Conservation (phyloP, 2,888 invertebrate genomes). For the Euzetes globulus region DNA sequence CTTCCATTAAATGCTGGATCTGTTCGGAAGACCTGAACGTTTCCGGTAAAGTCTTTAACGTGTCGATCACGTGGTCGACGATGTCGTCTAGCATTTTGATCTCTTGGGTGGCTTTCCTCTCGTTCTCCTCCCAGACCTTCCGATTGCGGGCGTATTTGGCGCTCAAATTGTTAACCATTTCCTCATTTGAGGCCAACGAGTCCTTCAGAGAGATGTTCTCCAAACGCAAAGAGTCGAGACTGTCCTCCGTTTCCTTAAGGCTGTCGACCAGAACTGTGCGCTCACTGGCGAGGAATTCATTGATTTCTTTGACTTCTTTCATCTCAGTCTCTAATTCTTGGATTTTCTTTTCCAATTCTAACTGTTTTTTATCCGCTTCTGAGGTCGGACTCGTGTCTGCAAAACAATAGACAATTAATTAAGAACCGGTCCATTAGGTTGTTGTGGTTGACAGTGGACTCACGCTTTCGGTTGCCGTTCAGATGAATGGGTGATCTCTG, state of each 20-base stretch:
- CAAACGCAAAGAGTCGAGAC: conserved; percentile 14
- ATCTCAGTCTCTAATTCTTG: conserved; percentile 30
- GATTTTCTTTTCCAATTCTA: not conserved
- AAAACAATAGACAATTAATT: not conserved
- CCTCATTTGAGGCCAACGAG: conserved; percentile 37
- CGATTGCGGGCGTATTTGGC: conserved; percentile 38
- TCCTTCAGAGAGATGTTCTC: conserved; percentile 38
- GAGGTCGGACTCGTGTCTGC: not conserved
- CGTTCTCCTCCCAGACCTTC: conserved; percentile 38
- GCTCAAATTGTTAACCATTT: conserved; percentile 37
- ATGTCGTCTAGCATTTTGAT: conserved; percentile 40
- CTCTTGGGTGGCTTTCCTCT: conserved; percentile 38
- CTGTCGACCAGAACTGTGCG: conserved; percentile 39
- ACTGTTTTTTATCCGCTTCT: not conserved
- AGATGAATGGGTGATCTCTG: not conserved
- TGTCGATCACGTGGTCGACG: conserved; percentile 38
- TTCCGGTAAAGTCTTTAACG: conserved; percentile 20
- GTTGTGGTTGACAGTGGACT: too few relatives aligned
- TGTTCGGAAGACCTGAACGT: not conserved
- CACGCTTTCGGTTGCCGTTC: too few relatives aligned
- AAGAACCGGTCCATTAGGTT: not conserved
- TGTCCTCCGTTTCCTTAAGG: conserved; percentile 38
- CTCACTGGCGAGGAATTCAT: conserved; percentile 40
- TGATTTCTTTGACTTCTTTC: conserved; percentile 38
- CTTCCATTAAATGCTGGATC: not conserved